phyloP scores from a whole-genome alignment of 2,113 vertebrate species.

The Trematomus loennbergii region DNA sequence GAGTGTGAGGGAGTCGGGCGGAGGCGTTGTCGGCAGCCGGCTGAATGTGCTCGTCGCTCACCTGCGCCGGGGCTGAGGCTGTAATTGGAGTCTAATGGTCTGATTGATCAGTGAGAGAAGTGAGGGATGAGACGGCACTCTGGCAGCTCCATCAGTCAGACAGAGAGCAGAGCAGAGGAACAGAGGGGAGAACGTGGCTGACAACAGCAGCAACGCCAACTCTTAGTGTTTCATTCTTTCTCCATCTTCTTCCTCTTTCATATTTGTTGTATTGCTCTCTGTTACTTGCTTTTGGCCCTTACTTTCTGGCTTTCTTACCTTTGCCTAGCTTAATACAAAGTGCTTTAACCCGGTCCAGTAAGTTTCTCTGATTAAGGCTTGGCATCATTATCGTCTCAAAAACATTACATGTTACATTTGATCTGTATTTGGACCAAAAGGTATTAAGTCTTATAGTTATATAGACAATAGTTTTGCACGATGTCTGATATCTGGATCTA shows the following conservation, averaged over 20 bases:
- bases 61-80: slow-evolving; percentile 79
- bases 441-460: not conserved
- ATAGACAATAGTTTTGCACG: too few relatives aligned
- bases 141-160: slow-evolving; percentile 81
- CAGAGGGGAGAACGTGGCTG: slow-evolving; percentile 35
- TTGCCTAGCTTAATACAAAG: slow-evolving; percentile 17
- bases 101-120: slow-evolving; percentile 86
- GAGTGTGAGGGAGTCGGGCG: slow-evolving; percentile 65
- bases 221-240: slow-evolving; percentile 32
- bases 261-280: slow-evolving; percentile 18
- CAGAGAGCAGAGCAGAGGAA: slow-evolving; percentile 37
- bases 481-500: too few relatives aligned
- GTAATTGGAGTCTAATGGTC: slow-evolving; percentile 88
- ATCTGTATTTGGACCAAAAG: slow-evolving; percentile 6
- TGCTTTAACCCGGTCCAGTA: slow-evolving; percentile 5
- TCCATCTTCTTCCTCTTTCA: not conserved
- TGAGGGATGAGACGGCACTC: slow-evolving; percentile 77
- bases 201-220: slow-evolving; percentile 39
- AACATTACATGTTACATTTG: not conserved
- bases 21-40: slow-evolving; percentile 62
- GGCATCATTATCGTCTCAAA: not conserved
- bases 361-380: not conserved
- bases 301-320: not conserved
- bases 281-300: slow-evolving; percentile 3
- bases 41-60: slow-evolving; percentile 82